Conservation (phyloP, 1,140 invertebrate species). For the Drosophila setifemur region DNA sequence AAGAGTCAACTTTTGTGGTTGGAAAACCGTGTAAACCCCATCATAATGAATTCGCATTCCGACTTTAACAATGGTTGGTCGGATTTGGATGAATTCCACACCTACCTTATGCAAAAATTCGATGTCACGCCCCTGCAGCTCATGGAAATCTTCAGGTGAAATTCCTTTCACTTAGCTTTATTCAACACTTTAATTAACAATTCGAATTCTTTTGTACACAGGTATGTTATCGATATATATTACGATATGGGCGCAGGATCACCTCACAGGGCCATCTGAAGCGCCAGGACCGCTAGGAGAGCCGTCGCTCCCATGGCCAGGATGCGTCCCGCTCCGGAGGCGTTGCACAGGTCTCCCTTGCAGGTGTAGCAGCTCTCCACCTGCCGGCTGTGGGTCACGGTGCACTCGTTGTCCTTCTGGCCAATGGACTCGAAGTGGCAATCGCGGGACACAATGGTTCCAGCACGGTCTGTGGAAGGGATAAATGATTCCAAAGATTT, state of each 20-base stretch:
- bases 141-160: conserved; percentile 1
- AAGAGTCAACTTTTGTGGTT: no score
- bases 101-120: neutral
- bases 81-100: neutral
- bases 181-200: conserved; percentile 17
- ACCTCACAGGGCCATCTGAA: conserved; percentile 58
- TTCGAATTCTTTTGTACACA: conserved; percentile 17
- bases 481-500: no score
- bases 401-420: conserved; percentile 71
- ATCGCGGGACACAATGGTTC: conserved; percentile 71
- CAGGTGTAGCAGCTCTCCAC: conserved; percentile 83
- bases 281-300: conserved; percentile 61
- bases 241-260: no score
- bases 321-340: conserved; percentile 82
- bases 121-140: neutral
- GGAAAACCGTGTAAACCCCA: neutral
- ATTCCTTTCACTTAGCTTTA: conserved; percentile 15
- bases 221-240: conserved; percentile 25
- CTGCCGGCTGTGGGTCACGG: conserved; percentile 67
- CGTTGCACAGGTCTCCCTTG: conserved; percentile 84
- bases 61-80: neutral
- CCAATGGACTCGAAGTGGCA: conserved; percentile 75
- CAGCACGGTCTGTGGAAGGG: conserved; percentile 60
- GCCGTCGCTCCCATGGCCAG: conserved; percentile 82
- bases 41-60: neutral